Base-by-base conservation (phyloP, 2,888 invertebrate species). In the Sesamia inferens region DNA sequence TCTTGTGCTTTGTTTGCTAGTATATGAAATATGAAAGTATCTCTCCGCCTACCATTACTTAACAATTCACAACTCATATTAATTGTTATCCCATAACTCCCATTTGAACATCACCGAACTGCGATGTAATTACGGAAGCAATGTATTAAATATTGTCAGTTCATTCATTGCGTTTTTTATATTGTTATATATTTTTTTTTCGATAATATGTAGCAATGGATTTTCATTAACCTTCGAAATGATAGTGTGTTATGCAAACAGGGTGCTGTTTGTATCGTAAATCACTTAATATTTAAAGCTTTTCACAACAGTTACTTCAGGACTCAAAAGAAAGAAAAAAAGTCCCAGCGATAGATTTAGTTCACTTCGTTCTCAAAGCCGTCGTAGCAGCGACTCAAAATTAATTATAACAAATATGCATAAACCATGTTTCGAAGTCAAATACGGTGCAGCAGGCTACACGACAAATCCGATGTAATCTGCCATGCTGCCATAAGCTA, bases 401-500 rank as follows among this genome's bases (percentile, higher is more conserved):
- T 81, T 81, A 81, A 79, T 81, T 82, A 63, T 59, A 68, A 79
- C 76, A 63, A 82, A 82, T 79, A 76, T 76, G 59, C 69, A 65
- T 71, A 61, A 55, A 47, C 51, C 61, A 51, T 48, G 78, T 71
- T 71, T n/a, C 59, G 51, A 68, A 82, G 77, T 77, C 74, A 76
- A 84, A 76, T 59, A 68, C 64, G 51, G 65, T 55, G 47, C 64
- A 66, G 70, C 70, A 24, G 48, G 54, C 65, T 74, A 73, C 76
- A 79, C 61, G 71, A 72, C 83, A 87, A 84, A 87, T 81, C 83
- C 81, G 51, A n/a, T 76, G 79, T 85, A 86, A 87, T 86, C 86
- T 79, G 74, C 72, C 66, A 76, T 65, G 79, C 83, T 77, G 80
- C 76, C 64, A 78, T 83, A 83, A 81, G 81, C 85, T 78, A 78